Conservation (phyloP, 2,113 vertebrate species). For the Grus americana region DNA sequence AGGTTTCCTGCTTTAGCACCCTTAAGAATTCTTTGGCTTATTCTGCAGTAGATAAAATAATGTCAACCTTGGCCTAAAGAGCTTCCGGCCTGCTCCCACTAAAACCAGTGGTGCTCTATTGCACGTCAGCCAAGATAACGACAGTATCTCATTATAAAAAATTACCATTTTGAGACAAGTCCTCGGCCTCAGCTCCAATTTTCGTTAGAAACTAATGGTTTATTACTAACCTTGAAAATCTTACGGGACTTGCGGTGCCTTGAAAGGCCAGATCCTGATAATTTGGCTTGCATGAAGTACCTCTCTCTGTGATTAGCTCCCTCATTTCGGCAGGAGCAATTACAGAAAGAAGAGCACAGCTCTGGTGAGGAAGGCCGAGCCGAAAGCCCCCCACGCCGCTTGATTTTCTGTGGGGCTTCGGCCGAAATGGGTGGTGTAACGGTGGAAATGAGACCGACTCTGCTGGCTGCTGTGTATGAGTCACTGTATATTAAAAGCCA, state of each 20-base stretch:
- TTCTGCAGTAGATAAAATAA: not conserved
- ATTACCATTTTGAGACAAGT: not conserved
- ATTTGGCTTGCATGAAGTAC: not conserved
- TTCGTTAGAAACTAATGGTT: conserved; percentile 5
- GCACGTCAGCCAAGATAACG: not conserved
- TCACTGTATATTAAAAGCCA: conserved; percentile 57
- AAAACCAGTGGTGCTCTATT: not conserved
- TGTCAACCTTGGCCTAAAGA: not conserved
- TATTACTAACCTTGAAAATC: not conserved
- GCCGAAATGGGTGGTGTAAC: not conserved
- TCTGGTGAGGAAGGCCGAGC: not conserved
- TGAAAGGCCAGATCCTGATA: not conserved
- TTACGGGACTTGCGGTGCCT: not conserved
- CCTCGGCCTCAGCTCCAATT: not conserved
- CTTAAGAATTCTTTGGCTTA: not conserved
- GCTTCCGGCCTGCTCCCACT: not conserved
- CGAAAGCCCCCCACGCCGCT: rapidly evolving
- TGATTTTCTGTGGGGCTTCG: conserved; percentile 9
- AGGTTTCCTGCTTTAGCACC: not conserved
- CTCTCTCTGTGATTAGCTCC: not conserved
- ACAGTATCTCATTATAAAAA: not conserved
- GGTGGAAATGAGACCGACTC: not conserved
- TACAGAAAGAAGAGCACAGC: not conserved
- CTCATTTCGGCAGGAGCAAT: not conserved
- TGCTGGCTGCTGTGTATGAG: conserved; percentile 28